These are phyloP conservation scores for Rhagoletis pomonella DNA, from an alignment of 1,140 invertebrate genomes.

Conservation along the genomic window DNA sequence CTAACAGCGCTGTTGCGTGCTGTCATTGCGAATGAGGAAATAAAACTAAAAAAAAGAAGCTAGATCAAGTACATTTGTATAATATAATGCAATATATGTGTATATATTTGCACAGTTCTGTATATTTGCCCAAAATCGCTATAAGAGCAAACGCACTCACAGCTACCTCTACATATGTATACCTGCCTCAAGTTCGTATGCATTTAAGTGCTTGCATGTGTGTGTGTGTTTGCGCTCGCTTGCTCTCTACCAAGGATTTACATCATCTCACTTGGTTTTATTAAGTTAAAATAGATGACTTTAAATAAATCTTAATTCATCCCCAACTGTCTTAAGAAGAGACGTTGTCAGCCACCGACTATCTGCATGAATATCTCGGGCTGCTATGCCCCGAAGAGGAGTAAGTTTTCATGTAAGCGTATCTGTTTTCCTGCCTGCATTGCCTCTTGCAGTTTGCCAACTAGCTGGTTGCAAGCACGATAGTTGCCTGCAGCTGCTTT, in stretches of 20 bases:
- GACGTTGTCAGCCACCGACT: constrained; percentile 5
- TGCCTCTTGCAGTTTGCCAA: neutral
- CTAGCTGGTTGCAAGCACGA: neutral
- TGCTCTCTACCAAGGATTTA: neutral
- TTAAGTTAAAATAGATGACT: constrained; percentile 52
- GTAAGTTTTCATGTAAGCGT: neutral
- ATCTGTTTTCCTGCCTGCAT: neutral
- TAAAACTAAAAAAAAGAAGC: neutral
- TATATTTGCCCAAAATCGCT: neutral
- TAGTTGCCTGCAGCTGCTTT: constrained; percentile 9
- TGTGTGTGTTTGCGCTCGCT: neutral
- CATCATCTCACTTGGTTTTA: constrained; percentile 48
- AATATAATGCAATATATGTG: neutral
- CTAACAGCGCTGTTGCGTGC: neutral
- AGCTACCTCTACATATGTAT: too few relatives aligned
- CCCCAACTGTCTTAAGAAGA: constrained; percentile 8
- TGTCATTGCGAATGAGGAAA: neutral
- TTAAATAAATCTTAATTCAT: constrained; percentile 54
- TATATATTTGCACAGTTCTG: neutral
- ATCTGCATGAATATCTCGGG: neutral
- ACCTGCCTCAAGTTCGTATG: neutral
- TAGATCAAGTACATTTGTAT: neutral
- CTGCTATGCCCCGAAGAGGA: too few relatives aligned
- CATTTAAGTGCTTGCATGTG: neutral
- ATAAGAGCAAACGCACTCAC: neutral